These are phyloP conservation scores for Engraulis encrasicolus DNA, from an alignment of 2,113 vertebrate genomes.

Conservation along the genomic window DNA sequence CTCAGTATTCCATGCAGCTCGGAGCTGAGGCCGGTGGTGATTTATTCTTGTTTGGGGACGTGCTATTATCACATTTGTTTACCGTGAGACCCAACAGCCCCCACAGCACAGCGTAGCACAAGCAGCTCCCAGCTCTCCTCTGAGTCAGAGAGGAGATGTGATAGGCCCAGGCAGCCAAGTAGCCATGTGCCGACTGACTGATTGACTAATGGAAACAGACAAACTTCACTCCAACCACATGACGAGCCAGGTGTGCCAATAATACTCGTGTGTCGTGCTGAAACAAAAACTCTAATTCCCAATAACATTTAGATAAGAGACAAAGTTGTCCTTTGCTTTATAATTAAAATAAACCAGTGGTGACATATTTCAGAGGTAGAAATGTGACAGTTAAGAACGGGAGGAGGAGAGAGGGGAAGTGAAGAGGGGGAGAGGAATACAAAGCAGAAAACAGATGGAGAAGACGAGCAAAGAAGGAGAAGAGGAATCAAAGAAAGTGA, in stretches of 20 bases:
- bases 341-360: neutral
- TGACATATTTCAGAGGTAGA: neutral
- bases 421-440: slow-evolving; percentile 40
- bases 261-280: neutral
- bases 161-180: neutral
- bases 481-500: neutral
- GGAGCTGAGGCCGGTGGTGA: neutral
- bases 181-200: neutral
- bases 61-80: slow-evolving; percentile 20
- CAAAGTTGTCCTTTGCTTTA: neutral
- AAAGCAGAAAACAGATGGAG: slow-evolving; percentile 21
- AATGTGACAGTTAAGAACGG: neutral
- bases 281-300: neutral
- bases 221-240: neutral
- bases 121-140: no score
- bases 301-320: neutral
- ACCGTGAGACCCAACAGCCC: slow-evolving; percentile 5
- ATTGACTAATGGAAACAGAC: neutral
- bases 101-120: neutral
- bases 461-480: neutral
- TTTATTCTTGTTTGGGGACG: neutral
- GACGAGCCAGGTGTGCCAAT: neutral
- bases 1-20: neutral
- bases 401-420: neutral
- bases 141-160: neutral